Evolutionary conservation across 2,113 vertebrate species (phyloP), one percentile per base, ranked within the genome.

Genomic region (Furnarius figulus): DNA sequence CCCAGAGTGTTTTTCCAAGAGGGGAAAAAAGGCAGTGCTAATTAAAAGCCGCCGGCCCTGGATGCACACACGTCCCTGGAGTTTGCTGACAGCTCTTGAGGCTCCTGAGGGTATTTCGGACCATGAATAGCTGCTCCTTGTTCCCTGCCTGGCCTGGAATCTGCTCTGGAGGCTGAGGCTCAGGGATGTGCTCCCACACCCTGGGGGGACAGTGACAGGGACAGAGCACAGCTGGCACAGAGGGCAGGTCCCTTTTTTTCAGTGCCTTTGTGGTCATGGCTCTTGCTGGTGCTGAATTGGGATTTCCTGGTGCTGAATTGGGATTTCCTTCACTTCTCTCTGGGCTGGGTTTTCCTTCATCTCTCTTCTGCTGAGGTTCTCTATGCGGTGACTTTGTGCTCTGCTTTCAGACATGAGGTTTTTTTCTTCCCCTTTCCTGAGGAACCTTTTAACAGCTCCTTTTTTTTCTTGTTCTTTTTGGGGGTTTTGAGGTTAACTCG

Each of bases 401-500:
- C 25, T 5, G 20, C 63, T 79, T 37, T 81, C 23, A 61, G 1
- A 27, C 4, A 6, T 40, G 65, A 8, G 20, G 2, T 40, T 84
- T 91, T 73, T 7, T 59, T 6, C 65, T 46, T 81, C 65, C n/a
- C 14, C 44, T 72, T 68, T 28, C 53, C 53, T 39, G 16, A 2
- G 18, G 28, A 33, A 35, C 21, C 40, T 87, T 85, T 35, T 67
- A 59, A 35, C 44, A 62, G 11, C 24, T 77, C 10, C 7, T 59
- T 44, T 44, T 44, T 44, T 30, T 31, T 52, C 14, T 25, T 6
- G 31, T 70, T 27, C 3, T 23, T 35, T 33, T 35, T 8, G 15
- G 24, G 0, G 6, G 15, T 83, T 67, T 62, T 31, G 0, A 5
- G 22, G 14, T 3, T 27, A 30, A n/a, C 18, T 55, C 35, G 28